These are phyloP conservation scores for Lasioglossum pauxillum DNA, from an alignment of 2,888 invertebrate genomes.

Conservation along the genomic window DNA sequence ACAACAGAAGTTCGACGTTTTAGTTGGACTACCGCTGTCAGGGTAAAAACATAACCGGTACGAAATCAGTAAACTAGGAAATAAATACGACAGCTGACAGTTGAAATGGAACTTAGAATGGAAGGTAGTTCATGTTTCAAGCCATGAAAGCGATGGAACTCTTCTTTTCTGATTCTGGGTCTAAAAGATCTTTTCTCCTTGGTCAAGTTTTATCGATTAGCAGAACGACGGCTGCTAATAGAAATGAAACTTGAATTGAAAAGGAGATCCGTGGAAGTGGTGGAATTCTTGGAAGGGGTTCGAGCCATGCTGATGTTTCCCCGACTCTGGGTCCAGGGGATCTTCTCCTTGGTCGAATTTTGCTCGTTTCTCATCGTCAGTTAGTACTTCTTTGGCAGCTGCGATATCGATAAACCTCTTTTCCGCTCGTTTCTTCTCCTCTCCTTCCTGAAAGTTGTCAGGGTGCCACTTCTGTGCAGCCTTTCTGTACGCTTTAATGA, in stretches of 20 bases:
- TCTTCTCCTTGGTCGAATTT: conserved; percentile 98
- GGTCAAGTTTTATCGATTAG: not conserved
- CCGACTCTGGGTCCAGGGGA: conserved; percentile 97
- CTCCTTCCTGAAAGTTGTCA: conserved; percentile 94
- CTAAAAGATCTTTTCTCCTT: not conserved
- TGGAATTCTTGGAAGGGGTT: conserved; percentile 90
- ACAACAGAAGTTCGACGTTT: conserved; percentile 40
- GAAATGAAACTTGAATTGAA: conserved; percentile 99
- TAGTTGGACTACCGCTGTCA: conserved; percentile 48
- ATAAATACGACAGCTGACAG: not conserved
- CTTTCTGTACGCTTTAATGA: conserved; percentile 97
- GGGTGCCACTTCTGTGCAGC: conserved; percentile 99
- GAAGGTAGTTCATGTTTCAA: conserved; percentile 1
- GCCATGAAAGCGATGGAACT: not conserved
- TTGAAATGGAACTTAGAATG: not conserved
- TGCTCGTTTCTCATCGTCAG: conserved; percentile 95
- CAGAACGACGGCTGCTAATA: conserved; percentile 86
- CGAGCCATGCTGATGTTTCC: conserved; percentile 87
- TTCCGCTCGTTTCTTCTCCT: conserved; percentile 97
- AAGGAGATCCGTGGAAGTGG: conserved; percentile 91
- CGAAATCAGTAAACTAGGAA: not conserved
- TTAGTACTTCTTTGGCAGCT: conserved; percentile 98
- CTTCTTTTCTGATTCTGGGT: not conserved
- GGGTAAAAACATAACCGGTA: not conserved
- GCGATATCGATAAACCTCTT: conserved; percentile 99